Evolutionary conservation across 2,113 vertebrate species (phyloP).

Genomic region (Myiozetetes cayanensis): DNA sequence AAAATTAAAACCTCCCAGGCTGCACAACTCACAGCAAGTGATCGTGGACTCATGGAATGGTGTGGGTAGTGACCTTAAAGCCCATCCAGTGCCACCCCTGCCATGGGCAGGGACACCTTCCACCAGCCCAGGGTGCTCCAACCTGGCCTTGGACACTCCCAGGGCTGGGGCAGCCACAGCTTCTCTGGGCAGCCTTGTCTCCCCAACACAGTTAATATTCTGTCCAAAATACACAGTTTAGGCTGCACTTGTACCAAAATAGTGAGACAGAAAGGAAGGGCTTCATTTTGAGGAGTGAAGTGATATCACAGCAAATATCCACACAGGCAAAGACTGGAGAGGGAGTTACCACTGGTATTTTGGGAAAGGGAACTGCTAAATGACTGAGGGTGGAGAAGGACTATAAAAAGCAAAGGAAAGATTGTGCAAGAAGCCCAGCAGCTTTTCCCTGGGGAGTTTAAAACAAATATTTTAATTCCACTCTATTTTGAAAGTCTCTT

Average conservation of each 20-base stretch:
- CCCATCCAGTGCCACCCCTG: background rate
- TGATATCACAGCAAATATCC: background rate
- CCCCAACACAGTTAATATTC: background rate
- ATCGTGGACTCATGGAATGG: background rate
- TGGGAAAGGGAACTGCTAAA: background rate
- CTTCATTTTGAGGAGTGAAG: background rate
- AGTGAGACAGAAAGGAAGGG: background rate
- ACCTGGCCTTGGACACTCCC: background rate
- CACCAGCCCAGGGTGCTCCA: background rate
- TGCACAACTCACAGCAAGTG: background rate
- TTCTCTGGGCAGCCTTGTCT: background rate
- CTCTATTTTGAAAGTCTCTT: background rate
- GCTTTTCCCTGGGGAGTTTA: background rate
- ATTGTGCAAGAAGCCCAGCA: background rate
- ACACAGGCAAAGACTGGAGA: background rate
- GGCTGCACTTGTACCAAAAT: background rate
- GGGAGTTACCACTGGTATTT: background rate
- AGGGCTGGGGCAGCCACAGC: background rate
- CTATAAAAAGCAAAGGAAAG: background rate
- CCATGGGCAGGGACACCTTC: background rate
- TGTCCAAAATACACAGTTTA: background rate
- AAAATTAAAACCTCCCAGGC: background rate
- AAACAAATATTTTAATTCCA: background rate
- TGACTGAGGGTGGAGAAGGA: background rate
- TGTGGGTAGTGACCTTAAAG: fast-evolving